Percentiles rank a stretch among this genome's conserved stretches.
Evolutionary conservation across 2,797 vertebrate genomes (phyloP).

Genomic region (Macroramphosus scolopax): DNA sequence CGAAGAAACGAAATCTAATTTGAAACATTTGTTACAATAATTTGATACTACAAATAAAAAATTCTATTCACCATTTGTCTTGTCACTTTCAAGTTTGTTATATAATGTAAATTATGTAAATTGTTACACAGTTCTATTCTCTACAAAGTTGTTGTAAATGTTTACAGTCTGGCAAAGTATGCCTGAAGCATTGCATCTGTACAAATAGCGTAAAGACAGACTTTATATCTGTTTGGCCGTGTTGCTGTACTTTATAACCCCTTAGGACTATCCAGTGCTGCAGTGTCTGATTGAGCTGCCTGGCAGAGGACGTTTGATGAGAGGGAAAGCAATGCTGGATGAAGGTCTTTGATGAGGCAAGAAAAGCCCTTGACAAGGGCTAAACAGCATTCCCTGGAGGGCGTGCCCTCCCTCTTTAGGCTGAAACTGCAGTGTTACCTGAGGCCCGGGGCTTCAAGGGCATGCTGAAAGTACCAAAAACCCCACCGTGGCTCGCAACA

Average conservation of each 20-base stretch:
- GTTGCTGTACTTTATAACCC: slow-evolving; percentile 53
- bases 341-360: slow-evolving; percentile 58
- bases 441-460: slow-evolving; percentile 34
- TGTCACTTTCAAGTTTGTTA: too few species aligned
- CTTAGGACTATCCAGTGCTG: slow-evolving; percentile 58
- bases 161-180: slow-evolving; percentile 9
- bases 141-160: too few species aligned
- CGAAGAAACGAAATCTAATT: too few species aligned
- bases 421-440: slow-evolving; percentile 49
- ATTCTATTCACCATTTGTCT: too few species aligned
- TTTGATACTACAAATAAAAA: too few species aligned
- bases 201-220: slow-evolving; percentile 40
- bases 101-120: too few species aligned
- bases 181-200: slow-evolving; percentile 35
- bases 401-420: slow-evolving; percentile 42
- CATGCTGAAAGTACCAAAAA: slow-evolving; percentile 18
- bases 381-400: slow-evolving; percentile 35
- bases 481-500: slow-evolving; percentile 20
- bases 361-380: slow-evolving; percentile 35
- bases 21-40: too few species aligned
- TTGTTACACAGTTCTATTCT: too few species aligned
- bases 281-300: slow-evolving; percentile 56
- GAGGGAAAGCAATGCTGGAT: slow-evolving; percentile 44
- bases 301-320: slow-evolving; percentile 44
- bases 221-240: slow-evolving; percentile 56